Base-by-base conservation (phyloP, 1,140 invertebrate species). In the Stegodyphus mimosarum region DNA sequence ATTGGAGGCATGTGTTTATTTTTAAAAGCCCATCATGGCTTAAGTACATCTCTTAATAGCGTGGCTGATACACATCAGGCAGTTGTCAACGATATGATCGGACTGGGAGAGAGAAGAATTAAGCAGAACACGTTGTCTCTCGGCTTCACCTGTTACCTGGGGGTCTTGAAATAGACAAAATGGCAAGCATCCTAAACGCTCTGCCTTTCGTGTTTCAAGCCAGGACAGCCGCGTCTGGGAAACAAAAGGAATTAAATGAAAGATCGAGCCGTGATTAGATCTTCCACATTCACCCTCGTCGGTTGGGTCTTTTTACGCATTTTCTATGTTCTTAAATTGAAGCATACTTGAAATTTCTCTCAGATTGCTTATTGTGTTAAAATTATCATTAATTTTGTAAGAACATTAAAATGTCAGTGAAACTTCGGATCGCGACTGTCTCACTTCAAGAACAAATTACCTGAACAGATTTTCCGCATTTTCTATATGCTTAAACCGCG, bases 21-120 rank as follows among this genome's bases (percentile, higher is more conserved):
- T 71, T 71, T 71, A 71, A 71, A 71, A 18, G 69, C n/a, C 69
- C 69, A 71, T 71, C 69, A 51, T 71, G 69, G 0, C 11, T 33
- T 71, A 67, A 67, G 66, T 67, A 49, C 49, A 48, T 51, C 33
- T 49, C 69, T 51, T 71, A 71, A 71, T 71, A 71, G 69, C n/a
- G 69, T 50, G 49, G 6, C 69, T 71, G 69, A 71, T 71, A 71
- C 33, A 71, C 33, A 71, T 71, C 69, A 71, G 33, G 33, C 69
- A 71, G 69, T 71, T 71, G 69, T 71, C 69, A 71, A 33, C 69
- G 69, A 71, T 71, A 11, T 5, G 48, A 71, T 71, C 69, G 49
- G 69, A 9, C 5, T 1, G 55, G 15, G 15, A 9, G 55, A 60
- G 55, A 15, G 55, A 60, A 15, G 15, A 60, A 60, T 60, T 11